Evolutionary conservation across 37 sponge, comb jelly and placozoan genomes (phyloP).

Genomic region (Hormiphora californensis): DNA sequence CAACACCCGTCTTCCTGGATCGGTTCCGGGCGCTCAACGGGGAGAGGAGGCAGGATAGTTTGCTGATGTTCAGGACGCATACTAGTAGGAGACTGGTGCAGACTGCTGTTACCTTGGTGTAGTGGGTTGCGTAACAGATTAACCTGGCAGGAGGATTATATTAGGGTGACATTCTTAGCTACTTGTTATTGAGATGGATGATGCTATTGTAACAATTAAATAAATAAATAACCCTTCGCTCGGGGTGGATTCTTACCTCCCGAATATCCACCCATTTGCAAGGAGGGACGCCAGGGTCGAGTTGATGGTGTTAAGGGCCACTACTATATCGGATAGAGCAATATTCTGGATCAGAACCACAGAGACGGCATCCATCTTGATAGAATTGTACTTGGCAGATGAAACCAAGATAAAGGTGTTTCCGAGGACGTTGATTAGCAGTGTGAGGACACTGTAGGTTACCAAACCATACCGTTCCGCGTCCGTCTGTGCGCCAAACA

Average conservation of each 20-base stretch:
- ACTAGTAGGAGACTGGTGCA: neutral
- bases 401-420: slow-evolving; percentile 27
- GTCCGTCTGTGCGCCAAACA: neutral
- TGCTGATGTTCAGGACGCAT: slow-evolving; percentile 37
- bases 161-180: no score
- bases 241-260: no score
- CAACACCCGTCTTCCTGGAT: neutral
- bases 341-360: slow-evolving; percentile 29
- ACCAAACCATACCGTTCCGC: neutral
- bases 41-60: neutral
- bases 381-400: neutral
- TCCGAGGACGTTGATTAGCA: neutral
- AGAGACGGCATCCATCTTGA: neutral
- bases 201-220: no score
- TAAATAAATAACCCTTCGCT: no score
- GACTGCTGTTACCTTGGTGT: neutral
- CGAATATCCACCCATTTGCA: slow-evolving; percentile 4
- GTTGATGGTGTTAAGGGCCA: neutral
- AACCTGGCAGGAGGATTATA: no score
- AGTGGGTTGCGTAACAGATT: neutral
- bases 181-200: no score
- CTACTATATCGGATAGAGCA: slow-evolving; percentile 5
- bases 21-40: neutral
- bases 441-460: neutral
- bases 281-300: neutral